These are phyloP conservation scores for Cheilosia vulpina DNA, from an alignment of 2,888 invertebrate species.

Conservation along the genomic window DNA sequence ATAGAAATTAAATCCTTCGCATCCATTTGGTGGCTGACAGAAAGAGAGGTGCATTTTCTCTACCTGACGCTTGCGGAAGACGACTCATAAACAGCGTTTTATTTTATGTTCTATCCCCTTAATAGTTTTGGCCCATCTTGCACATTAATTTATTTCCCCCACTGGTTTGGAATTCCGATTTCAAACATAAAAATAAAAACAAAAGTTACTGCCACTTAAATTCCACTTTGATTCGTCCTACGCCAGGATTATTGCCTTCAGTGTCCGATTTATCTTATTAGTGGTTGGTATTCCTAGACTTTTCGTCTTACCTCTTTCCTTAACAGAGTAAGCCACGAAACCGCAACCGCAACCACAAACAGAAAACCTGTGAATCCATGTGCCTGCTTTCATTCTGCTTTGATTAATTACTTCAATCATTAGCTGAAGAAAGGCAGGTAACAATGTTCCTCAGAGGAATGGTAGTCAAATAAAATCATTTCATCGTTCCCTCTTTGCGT, in stretches of 20 bases:
- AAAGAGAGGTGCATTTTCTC: too few relatives aligned
- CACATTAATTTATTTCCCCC: too few relatives aligned
- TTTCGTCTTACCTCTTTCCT: background rate
- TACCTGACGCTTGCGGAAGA: too few relatives aligned
- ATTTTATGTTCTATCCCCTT: too few relatives aligned
- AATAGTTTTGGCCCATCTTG: too few relatives aligned
- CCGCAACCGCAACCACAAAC: background rate
- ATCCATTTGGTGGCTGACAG: too few relatives aligned
- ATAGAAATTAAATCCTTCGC: too few relatives aligned
- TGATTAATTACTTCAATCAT: conserved; percentile 6
- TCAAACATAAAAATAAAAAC: background rate
- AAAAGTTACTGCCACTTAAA: background rate
- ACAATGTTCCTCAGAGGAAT: background rate
- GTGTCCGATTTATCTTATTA: background rate
- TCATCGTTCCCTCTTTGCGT: background rate
- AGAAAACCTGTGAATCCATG: background rate
- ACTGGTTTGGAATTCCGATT: background rate
- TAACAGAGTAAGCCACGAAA: background rate
- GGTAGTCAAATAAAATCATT: background rate
- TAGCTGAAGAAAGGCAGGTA: background rate
- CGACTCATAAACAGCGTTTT: too few relatives aligned
- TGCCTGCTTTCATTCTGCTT: background rate
- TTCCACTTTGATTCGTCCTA: background rate
- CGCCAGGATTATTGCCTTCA: background rate
- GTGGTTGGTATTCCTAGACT: background rate